Evolutionary conservation across 2,113 vertebrate species (phyloP), one percentile per base, ranked within the genome.

Genomic region (Phrynosoma blainvillii): DNA sequence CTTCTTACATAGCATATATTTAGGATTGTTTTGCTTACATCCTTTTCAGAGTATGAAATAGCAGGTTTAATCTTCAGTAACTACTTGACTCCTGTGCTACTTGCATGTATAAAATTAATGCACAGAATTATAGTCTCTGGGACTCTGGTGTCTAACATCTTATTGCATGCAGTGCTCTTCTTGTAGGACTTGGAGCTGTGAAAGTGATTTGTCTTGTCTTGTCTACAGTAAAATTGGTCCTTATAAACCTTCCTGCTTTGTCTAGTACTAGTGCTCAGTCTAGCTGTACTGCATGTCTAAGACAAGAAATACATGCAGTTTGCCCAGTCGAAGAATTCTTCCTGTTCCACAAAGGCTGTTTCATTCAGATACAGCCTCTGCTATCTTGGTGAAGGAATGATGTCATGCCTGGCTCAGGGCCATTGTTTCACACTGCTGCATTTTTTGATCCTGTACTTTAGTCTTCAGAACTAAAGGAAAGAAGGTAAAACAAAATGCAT

Each of bases 341-440:
- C 30, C 42, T 77, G 23, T 66, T 30, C 59, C 21, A 80, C 30
- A 87, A 59, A 79, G 21, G 66, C 79, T 71, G n/a, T 11, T 71
- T 23, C 7, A 32, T 68, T 42, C 20, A 66, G 23, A 70, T 25
- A 21, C 32, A 77, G 4, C 27, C 18, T 86, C 14, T 66, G 20
- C 47, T 73, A 30, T n/a, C 30, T 54, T 59, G n/a, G 32, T 87
- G 16, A 66, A 40, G n/a, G 52, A 59, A 80, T 79, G 77, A 79
- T 87, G 85, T 80, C 23, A 86, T 86, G 42, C 65, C n/a, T 87
- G 85, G 85, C 77, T 14, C 32, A 40, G 47, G 77, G 66, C 66
- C 77, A 73, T 77, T 84, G 52, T 80, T 79, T 80, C 47, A 56
- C 11, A 73, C n/a, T 52, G 7, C 56, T 66, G 11, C 10, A 11